Base-by-base conservation (phyloP, 2,888 invertebrate genomes). In the Brachycybe producta region DNA sequence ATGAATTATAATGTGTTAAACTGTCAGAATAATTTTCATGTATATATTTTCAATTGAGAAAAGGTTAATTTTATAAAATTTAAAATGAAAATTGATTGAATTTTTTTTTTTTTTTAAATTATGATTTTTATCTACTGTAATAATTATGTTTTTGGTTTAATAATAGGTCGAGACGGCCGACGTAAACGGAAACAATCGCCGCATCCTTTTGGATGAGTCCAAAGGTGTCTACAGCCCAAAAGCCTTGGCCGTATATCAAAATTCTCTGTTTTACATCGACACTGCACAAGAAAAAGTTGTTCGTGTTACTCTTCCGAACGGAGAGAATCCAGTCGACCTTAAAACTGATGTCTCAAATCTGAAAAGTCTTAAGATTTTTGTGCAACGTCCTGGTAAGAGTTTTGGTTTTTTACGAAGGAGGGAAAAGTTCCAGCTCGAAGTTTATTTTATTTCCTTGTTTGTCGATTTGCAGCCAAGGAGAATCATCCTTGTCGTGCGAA, bases 221-320 rank as follows among this genome's bases (percentile, higher is more conserved):
- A 78, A 84, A 57, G 78, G 79, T 46, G 84, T 91, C 51, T 75
- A 81, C 0, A 73, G 76, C 42, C 90, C 91, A 0, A 82, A 80
- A 63, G 80, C 87, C 1, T 72, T 94, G 13, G 85, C 82, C 1
- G 79, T 92, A 0, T 75, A 85, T 28, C 84, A 87, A 51, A 82
- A 79, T 5, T 72, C 82, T 21, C 69, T 95, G 0, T 95, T 86
- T 64, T 86, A 86, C 56, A 70, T 92, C 19, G 97, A 97, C 66
- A 82, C 88, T 0, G 72, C 77, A 0, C 91, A 84, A 63, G 95
- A 97, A 62, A 86, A 88, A 63, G 78, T 94, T 46, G 82, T 84
- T 38, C 75, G 84, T 50, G 82, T 88, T 0, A 84, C 88, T 60
- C 68, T 91, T 5, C 83, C 85, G 0, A 76, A 77, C 38, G 87